Evolutionary conservation across 2,113 vertebrate species (phyloP), one percentile per base, ranked within the genome.

Genomic region (Phalacrocorax carbo): DNA sequence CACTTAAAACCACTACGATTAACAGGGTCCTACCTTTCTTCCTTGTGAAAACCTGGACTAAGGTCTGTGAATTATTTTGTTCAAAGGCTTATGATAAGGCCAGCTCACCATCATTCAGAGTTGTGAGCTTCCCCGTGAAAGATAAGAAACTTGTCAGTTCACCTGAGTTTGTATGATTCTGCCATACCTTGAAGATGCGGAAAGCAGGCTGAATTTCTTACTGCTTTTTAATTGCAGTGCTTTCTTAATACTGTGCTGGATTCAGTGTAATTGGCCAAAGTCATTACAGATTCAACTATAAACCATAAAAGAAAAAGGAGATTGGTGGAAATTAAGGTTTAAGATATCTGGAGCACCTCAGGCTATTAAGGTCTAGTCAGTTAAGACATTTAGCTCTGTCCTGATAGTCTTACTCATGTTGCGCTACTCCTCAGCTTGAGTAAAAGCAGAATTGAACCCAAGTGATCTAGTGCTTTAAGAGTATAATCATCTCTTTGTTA

Each of bases 401-500:
- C 65, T 72, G 32, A 55, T 52, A 76, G 36, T 54, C 80, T 87
- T 90, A 62, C 40, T 80, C 70, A 55, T 22, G 34, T 51, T 96
- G 61, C 71, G 57, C 64, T 91, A 79, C n/a, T 75, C 26, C 84
- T 76, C 66, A 89, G 73, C 52, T 44, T 68, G 57, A 89, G 72
- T 70, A 81, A 93, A 92, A 83, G 42, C 55, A 83, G 78, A 93
- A 93, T 65, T 82, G 78, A 82, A 94, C 57, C 48, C 69, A 81
- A 91, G 55, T 72, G 44, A 93, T 89, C 69, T 89, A 89, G 36
- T 91, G 73, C 84, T 90, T 44, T 96, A 82, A 72, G 65, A 91
- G 57, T 69, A 82, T 96, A 89, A 95, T 95, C 21, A 94, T 54
- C 29, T 60, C 93, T 69, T 84, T 79, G 70, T 82, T 93, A 93